Evolutionary conservation across 1,140 invertebrate genomes (phyloP), one percentile per base, ranked within the genome.

Genomic region (Drosophila equinoxialis): DNA sequence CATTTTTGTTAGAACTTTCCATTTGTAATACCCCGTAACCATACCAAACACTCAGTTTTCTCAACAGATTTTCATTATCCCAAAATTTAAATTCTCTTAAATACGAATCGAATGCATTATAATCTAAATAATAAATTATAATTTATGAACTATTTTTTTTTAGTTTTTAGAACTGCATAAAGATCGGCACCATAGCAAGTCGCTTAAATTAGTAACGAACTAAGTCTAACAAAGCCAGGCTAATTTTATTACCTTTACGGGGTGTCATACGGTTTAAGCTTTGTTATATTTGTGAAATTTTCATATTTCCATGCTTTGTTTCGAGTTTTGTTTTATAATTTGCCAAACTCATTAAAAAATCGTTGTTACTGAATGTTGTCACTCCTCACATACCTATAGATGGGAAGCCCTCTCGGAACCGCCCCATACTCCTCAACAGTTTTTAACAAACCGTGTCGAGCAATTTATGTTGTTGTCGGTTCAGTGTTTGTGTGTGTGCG

Each of bases 301-400:
- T 41, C 10, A 20, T 8, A 4, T 23, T 17, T 7, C 33, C 48
- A n/a, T 30, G 10, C 35, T 42, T 59, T 11, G 23, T 37, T 41
- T 17, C 13, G 14, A 17, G 33, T 71, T 64, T 69, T 70, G 39
- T 80, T 70, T 69, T 64, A 54, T 68, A 77, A 77, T 80, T 83
- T 74, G 64, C 67, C 45, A 68, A 55, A 69, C 77, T 89, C 76
- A 87, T 87, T 87, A 89, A 87, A 87, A 79, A 68, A 83, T 76
- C 58, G 79, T 83, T 80, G 42, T 72, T 51, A 69, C 48, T 79
- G 76, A 73, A 76, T 76, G 68, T 86, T 86, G 71, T 81, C 82
- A 79, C 68, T 77, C 51, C 45, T 51, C 45, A 10, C 17, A 48
- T 17, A 75, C 11, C 10, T 39, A 39, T 39, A 39, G 0, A 37